Conservation (phyloP, 2,797 vertebrate genomes). For the Oreochromis grahami region DNA sequence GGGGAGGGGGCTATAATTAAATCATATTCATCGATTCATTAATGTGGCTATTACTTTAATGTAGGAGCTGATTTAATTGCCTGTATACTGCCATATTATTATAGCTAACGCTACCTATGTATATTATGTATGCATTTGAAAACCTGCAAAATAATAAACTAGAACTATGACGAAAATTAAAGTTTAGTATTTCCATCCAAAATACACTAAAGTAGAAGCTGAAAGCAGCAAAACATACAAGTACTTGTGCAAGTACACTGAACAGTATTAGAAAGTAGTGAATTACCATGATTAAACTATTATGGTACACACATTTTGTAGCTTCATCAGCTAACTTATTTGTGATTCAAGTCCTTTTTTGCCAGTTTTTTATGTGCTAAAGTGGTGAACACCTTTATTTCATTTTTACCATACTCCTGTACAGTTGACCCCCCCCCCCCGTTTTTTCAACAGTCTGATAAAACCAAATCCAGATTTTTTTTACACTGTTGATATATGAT, state of each 20-base stretch:
- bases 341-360: background rate
- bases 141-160: background rate
- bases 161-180: background rate
- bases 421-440: too few relatives aligned
- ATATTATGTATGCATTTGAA: background rate
- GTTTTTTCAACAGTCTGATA: too few relatives aligned
- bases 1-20: background rate
- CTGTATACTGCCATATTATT: background rate
- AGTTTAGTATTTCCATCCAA: background rate
- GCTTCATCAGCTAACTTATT: background rate
- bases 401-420: background rate
- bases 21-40: background rate
- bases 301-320: background rate
- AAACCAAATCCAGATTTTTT: too few relatives aligned
- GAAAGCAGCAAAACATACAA: background rate
- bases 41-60: background rate
- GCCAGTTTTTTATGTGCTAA: background rate
- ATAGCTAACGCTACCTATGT: background rate
- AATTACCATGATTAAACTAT: background rate
- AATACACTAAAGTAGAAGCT: background rate
- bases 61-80: background rate
- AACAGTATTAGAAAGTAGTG: background rate
- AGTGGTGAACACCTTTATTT: background rate
- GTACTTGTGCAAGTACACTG: background rate
- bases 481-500: background rate